Percentiles rank a stretch among this genome's conserved stretches.
Evolutionary conservation across 2,113 vertebrate species (phyloP).

Genomic region (Ageneiosus marmoratus): DNA sequence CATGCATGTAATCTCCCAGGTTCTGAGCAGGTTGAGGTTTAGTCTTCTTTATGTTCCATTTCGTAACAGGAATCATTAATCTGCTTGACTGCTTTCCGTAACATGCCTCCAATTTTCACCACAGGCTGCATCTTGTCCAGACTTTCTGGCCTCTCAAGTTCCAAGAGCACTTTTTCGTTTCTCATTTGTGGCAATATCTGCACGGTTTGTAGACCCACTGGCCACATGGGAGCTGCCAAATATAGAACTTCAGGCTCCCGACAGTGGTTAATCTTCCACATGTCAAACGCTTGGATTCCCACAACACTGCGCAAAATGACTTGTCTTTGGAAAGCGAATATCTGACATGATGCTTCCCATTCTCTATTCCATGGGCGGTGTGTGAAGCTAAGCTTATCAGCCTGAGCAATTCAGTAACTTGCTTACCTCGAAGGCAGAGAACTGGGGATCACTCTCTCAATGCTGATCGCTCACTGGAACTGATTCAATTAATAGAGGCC

Average conservation of each 20-base stretch:
- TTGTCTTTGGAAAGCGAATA: conserved; percentile 23
- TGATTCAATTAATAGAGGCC: conserved; percentile 50
- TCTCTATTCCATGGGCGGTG: neutral
- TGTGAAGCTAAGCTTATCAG: conserved; percentile 10
- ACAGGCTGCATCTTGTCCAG: conserved; percentile 9
- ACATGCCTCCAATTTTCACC: conserved; percentile 25
- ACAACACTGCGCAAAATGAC: neutral
- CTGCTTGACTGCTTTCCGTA: conserved; percentile 30
- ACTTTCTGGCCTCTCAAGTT: conserved; percentile 8
- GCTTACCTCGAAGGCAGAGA: conserved; percentile 35
- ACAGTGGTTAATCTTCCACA: conserved; percentile 26
- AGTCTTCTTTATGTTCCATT: conserved; percentile 7
- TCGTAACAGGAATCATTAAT: conserved; percentile 13
- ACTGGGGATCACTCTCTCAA: conserved; percentile 2
- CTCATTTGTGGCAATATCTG: conserved; percentile 21
- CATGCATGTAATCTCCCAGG: neutral
- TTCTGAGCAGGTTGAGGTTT: conserved; percentile 18
- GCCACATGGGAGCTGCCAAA: neutral
- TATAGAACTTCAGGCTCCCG: conserved; percentile 5
- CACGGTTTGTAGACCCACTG: conserved; percentile 31
- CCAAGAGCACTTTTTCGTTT: neutral
- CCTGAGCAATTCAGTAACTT: neutral
- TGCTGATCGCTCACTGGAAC: conserved; percentile 41
- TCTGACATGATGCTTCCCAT: neutral
- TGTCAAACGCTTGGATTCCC: conserved; percentile 29